Conservation (phyloP, 2,797 vertebrate species). For the Craterocephalus amniculus region DNA sequence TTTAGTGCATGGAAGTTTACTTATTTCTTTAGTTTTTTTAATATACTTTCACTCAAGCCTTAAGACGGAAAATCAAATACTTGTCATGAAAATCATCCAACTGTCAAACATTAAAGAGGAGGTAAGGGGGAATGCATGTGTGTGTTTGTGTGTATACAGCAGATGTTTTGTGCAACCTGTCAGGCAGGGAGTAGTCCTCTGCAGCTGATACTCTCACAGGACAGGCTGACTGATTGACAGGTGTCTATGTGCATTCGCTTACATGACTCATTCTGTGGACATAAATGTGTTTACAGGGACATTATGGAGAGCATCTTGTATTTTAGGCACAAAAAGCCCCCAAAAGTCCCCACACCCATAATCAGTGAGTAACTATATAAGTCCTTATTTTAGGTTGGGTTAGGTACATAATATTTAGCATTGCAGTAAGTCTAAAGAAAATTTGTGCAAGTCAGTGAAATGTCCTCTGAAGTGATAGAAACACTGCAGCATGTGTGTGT, state of each 20-base stretch:
- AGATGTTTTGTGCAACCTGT: constrained; percentile 71
- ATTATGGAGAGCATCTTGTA: not conserved
- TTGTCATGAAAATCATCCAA: constrained; percentile 53
- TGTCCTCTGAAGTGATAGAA: constrained; percentile 26
- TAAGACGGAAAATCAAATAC: constrained; percentile 37
- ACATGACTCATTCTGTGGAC: constrained; percentile 5
- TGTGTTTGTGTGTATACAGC: constrained; percentile 26
- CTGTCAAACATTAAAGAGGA: constrained; percentile 58
- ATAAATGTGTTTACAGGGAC: constrained; percentile 25
- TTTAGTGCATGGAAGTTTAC: constrained; percentile 14
- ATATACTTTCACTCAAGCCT: constrained; percentile 36
- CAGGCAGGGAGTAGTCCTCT: constrained; percentile 62
- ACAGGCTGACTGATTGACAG: constrained; percentile 67
- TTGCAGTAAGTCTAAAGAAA: constrained; percentile 7
- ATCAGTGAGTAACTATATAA: constrained; percentile 12
- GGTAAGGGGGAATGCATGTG: not conserved
- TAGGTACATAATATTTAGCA: constrained; percentile 8
- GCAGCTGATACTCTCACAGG: constrained; percentile 68
- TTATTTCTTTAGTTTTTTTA: constrained; percentile 12
- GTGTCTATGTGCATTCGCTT: constrained; percentile 18
- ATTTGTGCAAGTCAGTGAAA: constrained; percentile 12
- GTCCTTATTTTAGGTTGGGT: constrained; percentile 4
- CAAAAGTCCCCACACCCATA: constrained; percentile 2
- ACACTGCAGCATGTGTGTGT: constrained; percentile 2
- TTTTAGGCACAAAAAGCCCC: not conserved